Percentiles rank a stretch among this genome's conserved stretches.
phyloP scores from a whole-genome alignment of 2,797 vertebrate genomes.

The Craterocephalus amniculus region DNA sequence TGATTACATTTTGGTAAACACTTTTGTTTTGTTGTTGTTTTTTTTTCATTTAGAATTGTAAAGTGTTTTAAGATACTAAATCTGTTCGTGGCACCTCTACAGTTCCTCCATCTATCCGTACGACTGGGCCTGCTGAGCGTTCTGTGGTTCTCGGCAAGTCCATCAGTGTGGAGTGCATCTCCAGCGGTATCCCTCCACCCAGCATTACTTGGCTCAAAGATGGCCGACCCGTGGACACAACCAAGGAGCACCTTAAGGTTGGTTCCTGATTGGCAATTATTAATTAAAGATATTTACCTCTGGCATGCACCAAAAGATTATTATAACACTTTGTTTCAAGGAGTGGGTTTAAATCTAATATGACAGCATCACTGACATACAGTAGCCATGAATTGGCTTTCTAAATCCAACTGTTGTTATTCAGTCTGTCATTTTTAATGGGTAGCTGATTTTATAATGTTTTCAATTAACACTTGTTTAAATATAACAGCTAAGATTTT shows the following conservation, averaged over 20 bases:
- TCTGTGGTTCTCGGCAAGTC: conserved; percentile 88
- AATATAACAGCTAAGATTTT: not conserved
- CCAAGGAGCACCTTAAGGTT: conserved; percentile 88
- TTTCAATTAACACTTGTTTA: no score
- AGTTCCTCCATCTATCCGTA: conserved; percentile 93
- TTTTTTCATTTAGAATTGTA: not conserved
- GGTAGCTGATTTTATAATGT: not conserved
- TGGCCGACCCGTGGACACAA: conserved; percentile 89
- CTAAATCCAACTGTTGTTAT: not conserved
- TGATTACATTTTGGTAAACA: conserved; percentile 54
- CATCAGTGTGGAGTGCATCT: conserved; percentile 88
- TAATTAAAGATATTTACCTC: not conserved
- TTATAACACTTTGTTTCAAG: not conserved
- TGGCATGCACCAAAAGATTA: not conserved
- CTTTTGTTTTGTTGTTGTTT: not conserved
- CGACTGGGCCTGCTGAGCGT: conserved; percentile 83
- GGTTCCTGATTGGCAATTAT: conserved; percentile 1
- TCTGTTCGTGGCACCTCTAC: conserved; percentile 32
- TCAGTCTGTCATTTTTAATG: not conserved
- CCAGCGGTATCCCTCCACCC: conserved; percentile 91
- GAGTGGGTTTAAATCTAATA: not conserved
- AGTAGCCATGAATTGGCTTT: not conserved
- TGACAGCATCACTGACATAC: not conserved
- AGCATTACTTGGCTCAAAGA: conserved; percentile 95
- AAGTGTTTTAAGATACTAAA: conserved; percentile 14